Conservation (phyloP, 2,888 invertebrate species). For the Petrophora chlorosata region DNA sequence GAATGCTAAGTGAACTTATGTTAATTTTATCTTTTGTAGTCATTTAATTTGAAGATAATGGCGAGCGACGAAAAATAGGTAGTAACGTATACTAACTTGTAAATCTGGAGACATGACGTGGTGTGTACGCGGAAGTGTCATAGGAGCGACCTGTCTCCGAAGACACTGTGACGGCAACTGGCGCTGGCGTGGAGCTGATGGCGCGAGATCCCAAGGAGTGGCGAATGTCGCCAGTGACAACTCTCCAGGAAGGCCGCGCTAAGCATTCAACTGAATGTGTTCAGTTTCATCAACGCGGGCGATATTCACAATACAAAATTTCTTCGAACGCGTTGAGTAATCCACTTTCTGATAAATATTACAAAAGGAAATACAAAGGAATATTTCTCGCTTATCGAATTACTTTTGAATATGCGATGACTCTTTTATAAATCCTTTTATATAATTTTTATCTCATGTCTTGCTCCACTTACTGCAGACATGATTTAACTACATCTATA, state of each 20-base stretch:
- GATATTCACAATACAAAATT: conserved; percentile 49
- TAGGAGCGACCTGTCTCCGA: conserved; percentile 14
- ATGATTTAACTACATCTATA: conserved; percentile 1
- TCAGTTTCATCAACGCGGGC: conserved; percentile 56
- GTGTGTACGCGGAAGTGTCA: conserved; percentile 10
- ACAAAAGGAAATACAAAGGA: conserved; percentile 51
- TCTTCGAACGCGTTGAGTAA: conserved; percentile 69
- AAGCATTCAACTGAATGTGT: conserved; percentile 72
- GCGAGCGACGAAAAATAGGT: background rate
- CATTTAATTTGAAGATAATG: conserved; percentile 22
- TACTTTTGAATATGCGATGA: conserved; percentile 31
- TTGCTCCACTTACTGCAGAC: background rate
- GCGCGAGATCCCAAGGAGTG: conserved; percentile 52
- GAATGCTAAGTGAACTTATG: conserved; percentile 31
- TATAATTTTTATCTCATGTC: conserved; percentile 14
- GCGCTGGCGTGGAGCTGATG: conserved; percentile 21
- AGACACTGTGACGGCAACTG: conserved; percentile 20
- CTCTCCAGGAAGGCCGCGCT: conserved; percentile 68
- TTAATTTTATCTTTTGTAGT: conserved; percentile 22
- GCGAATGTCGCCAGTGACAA: conserved; percentile 49
- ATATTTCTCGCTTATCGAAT: conserved; percentile 40
- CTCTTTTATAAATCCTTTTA: conserved; percentile 25
- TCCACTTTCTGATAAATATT: conserved; percentile 51
- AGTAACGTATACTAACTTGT: conserved; percentile 51
- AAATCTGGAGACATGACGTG: conserved; percentile 41